These are phyloP conservation scores for Triops cancriformis DNA, from an alignment of 1,140 invertebrate genomes.

Conservation along the genomic window DNA sequence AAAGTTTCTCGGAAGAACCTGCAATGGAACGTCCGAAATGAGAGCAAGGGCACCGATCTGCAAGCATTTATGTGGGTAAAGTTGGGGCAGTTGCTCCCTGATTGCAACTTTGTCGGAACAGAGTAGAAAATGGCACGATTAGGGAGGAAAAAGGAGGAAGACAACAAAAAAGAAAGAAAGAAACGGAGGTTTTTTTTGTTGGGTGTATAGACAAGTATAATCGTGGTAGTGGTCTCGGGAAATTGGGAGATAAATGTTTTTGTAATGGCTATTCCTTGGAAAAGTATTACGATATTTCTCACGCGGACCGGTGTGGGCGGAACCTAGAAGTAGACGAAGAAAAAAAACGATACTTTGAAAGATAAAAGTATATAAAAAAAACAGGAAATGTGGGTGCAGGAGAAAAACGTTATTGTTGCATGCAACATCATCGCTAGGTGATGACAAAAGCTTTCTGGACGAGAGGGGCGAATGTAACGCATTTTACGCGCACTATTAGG, in stretches of 20 bases:
- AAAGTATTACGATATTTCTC: slow-evolving; percentile 1
- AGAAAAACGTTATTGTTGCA: not conserved
- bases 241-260: slow-evolving; percentile 14
- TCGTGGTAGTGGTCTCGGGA: not conserved
- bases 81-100: not conserved
- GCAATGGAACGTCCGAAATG: too few species aligned
- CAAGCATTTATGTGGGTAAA: not conserved
- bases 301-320: not conserved
- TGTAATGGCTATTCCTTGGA: slow-evolving; percentile 2
- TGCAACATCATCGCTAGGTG: not conserved
- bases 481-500: not conserved
- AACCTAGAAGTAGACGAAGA: not conserved
- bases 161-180: not conserved
- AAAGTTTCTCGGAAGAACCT: too few species aligned
- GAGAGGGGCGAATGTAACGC: not conserved
- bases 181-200: not conserved
- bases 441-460: slow-evolving; percentile 10
- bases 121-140: not conserved
- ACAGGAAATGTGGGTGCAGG: not conserved
- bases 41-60: not conserved
- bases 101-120: not conserved
- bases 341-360: not conserved
- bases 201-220: not conserved
- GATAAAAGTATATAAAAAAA: not conserved
- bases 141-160: not conserved